Base-by-base conservation (phyloP, 2,888 invertebrate species). In the Junonia oenone region DNA sequence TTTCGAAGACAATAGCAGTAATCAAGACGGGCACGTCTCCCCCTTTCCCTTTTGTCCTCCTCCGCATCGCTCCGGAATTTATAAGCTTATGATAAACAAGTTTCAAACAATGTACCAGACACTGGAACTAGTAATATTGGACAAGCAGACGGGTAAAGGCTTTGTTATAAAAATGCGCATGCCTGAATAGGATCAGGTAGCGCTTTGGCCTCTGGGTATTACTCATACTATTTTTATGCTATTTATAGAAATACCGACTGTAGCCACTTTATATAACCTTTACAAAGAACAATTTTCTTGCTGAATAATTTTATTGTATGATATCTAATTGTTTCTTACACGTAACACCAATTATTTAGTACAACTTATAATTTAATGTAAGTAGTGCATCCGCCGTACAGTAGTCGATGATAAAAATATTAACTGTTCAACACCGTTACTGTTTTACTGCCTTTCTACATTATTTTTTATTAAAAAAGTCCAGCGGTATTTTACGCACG, bases 1-100 rank as follows among this genome's bases (percentile, higher is more conserved):
- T 76, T 72, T 69, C 68, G 65, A 73, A 82, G 80, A 85, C 84
- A 85, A 84, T 82, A 70, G 75, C 68, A 69, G 80, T 81, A 83
- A 84, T 84, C 82, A 83, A 76, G 62, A 59, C 73, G 68, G 22
- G 49, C 71, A 66, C 67, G 71, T 64, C 71, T 62, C 68, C 63
- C 62, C 62, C 61, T 57, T 62, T 55, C 58, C 50, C 55, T 53
- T 56, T 61, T 56, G 51, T 55, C 52, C 61, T 55, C 53, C 61
- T 54, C 47, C 50, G 57, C 54, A 49, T 55, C 58, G 68, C 71
- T 71, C 66, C 66, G 72, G 73, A 74, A 76, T 77, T 78, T 73
- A 76, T 73, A 78, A 76, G 73, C 74, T 73, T 71, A 74, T 51
- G 45, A 54, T 56, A 58, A 58, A 61, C 55, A 61, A 61, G 55